Percentiles rank a stretch among this genome's conserved stretches.
Conservation (phyloP, 2,888 invertebrate species). For the Dysmachus trigonus region DNA sequence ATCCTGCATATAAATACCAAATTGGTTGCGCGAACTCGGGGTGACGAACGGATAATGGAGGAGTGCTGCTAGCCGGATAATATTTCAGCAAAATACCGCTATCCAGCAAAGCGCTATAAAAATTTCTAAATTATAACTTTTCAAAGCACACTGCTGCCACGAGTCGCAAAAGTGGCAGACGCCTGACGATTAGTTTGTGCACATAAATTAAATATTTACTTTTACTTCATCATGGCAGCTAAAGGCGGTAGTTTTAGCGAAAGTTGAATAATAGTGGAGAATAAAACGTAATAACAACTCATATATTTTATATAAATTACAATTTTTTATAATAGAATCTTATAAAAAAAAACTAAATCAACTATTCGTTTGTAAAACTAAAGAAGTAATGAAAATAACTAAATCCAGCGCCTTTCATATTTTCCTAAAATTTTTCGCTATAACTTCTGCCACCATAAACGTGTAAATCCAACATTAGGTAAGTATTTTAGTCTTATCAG, state of each 20-base stretch:
- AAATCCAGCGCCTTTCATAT: too few relatives aligned
- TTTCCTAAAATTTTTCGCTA: too few relatives aligned
- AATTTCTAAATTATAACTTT: not conserved
- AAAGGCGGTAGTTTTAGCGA: not conserved
- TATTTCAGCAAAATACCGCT: not conserved
- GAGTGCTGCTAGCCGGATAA: not conserved
- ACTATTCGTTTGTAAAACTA: too few relatives aligned
- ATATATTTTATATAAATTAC: too few relatives aligned
- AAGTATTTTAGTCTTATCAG: too few relatives aligned
- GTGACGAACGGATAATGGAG: constrained; percentile 19
- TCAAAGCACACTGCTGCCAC: not conserved
- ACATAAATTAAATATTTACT: not conserved
- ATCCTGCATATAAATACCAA: not conserved
- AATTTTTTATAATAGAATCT: too few relatives aligned
- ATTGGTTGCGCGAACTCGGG: not conserved
- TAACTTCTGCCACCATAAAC: too few relatives aligned
- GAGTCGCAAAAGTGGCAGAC: not conserved
- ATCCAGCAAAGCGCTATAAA: not conserved
- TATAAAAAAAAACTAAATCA: too few relatives aligned
- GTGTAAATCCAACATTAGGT: too few relatives aligned
- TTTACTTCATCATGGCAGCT: not conserved
- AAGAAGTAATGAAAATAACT: too few relatives aligned
- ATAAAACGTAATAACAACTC: too few relatives aligned
- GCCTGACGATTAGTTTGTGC: not conserved
- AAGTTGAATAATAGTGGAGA: too few relatives aligned